Percentiles rank a stretch among this genome's conserved stretches.
phyloP scores from a whole-genome alignment of 2,888 invertebrate species.

The Lasioglossum leucozonium region DNA sequence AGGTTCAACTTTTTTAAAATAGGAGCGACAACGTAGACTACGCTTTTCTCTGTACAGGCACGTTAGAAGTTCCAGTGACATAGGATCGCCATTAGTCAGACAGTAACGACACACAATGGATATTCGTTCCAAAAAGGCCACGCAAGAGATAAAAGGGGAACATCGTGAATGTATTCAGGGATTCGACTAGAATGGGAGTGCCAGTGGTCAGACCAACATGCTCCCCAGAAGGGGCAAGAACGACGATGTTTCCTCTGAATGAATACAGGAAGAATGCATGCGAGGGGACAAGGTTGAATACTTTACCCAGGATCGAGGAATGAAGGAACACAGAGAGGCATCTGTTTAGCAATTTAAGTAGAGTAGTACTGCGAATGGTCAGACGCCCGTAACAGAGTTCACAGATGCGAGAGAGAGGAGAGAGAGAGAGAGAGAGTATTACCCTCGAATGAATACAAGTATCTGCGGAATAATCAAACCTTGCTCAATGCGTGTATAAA shows the following conservation, averaged over 20 bases:
- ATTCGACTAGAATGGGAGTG: not conserved
- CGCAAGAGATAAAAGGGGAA: not conserved
- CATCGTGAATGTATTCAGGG: not conserved
- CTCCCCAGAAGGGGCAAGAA: not conserved
- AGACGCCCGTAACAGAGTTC: not conserved
- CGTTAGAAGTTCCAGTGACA: not conserved
- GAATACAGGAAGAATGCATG: not conserved
- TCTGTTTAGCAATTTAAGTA: slow-evolving; percentile 17
- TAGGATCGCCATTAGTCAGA: not conserved
- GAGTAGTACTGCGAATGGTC: not conserved
- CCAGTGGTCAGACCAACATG: not conserved
- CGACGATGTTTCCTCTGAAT: not conserved
- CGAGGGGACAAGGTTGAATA: not conserved
- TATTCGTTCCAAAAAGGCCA: not conserved
- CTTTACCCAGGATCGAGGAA: not conserved
- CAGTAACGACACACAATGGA: not conserved
- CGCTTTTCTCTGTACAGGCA: not conserved
- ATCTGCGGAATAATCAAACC: not conserved
- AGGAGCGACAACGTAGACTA: not conserved
- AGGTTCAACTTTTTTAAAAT: not conserved
- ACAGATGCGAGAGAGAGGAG: not conserved
- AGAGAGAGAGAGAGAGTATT: no score
- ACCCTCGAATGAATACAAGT: not conserved
- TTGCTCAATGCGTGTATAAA: not conserved
- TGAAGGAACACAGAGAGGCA: not conserved